phyloP scores from a whole-genome alignment of 2,888 invertebrate species.

The Oligia latruncula region DNA sequence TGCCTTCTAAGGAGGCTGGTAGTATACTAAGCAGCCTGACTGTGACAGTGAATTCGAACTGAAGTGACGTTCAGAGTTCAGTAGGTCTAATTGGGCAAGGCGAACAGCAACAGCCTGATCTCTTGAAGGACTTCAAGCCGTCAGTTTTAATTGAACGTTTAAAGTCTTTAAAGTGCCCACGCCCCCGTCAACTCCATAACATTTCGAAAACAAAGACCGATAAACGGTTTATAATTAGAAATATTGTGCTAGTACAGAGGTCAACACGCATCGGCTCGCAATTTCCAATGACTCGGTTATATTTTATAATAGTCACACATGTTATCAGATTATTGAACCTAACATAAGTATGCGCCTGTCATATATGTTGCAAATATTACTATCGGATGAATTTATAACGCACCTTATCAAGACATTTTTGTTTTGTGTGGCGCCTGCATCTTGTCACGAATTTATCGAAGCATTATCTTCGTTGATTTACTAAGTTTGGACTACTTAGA shows the following conservation, averaged over 20 bases:
- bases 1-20: slow-evolving; percentile 35
- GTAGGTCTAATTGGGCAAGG: slow-evolving; percentile 4
- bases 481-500: slow-evolving; percentile 4
- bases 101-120: not conserved
- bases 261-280: slow-evolving; percentile 78
- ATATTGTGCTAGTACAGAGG: slow-evolving; percentile 78
- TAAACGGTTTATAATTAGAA: slow-evolving; percentile 82
- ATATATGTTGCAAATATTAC: slow-evolving; percentile 12
- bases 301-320: slow-evolving; percentile 69
- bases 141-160: slow-evolving; percentile 24
- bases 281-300: slow-evolving; percentile 78
- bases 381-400: slow-evolving; percentile 29
- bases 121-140: not conserved
- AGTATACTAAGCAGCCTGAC: slow-evolving; percentile 21
- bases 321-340: slow-evolving; percentile 83
- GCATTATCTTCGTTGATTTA: slow-evolving; percentile 26
- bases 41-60: slow-evolving; percentile 17
- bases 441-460: slow-evolving; percentile 34
- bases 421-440: slow-evolving; percentile 7
- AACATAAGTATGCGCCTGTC: slow-evolving; percentile 63
- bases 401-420: slow-evolving; percentile 13
- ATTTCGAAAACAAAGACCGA: slow-evolving; percentile 64
- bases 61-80: slow-evolving; percentile 13
- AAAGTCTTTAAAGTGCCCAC: slow-evolving; percentile 21
- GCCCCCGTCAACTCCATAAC: slow-evolving; percentile 68